phyloP scores from a whole-genome alignment of 2,888 invertebrate genomes.

The Leistus spinibarbis region DNA sequence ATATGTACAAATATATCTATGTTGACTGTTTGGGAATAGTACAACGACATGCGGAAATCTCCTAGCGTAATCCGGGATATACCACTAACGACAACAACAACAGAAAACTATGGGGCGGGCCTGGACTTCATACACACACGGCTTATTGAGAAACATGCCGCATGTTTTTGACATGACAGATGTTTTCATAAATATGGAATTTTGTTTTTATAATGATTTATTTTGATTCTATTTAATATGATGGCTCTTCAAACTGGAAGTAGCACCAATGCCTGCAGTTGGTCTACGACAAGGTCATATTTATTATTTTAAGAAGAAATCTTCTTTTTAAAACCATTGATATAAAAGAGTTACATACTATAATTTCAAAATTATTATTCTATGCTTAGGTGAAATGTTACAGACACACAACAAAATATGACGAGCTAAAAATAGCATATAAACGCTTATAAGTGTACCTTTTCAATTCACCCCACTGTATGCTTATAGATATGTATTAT shows the following conservation, averaged over 20 bases:
- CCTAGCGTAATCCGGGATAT: conserved; percentile 15
- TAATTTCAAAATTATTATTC: too few species aligned
- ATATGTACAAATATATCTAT: background rate
- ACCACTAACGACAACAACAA: background rate
- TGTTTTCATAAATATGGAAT: conserved; percentile 12
- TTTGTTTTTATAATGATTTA: background rate
- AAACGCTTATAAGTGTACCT: too few species aligned
- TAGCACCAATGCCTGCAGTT: too few species aligned
- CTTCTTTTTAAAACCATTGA: too few species aligned
- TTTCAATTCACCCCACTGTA: too few species aligned
- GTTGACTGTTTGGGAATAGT: background rate
- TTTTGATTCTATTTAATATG: background rate
- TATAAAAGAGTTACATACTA: too few species aligned
- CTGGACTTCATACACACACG: conserved; percentile 11
- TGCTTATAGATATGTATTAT: background rate
- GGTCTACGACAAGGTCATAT: too few species aligned
- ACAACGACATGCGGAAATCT: conserved; percentile 19
- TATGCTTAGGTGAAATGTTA: too few species aligned
- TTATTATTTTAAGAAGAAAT: too few species aligned
- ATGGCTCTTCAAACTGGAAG: too few species aligned
- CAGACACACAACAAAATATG: too few species aligned
- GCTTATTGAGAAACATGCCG: conserved; percentile 25
- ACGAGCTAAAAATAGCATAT: too few species aligned
- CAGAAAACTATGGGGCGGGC: conserved; percentile 7
- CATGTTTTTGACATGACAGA: conserved; percentile 14